Evolutionary conservation across 2,888 invertebrate species (phyloP), one percentile per base, ranked within the genome.

Genomic region (Pollenia griseotomentosa): DNA sequence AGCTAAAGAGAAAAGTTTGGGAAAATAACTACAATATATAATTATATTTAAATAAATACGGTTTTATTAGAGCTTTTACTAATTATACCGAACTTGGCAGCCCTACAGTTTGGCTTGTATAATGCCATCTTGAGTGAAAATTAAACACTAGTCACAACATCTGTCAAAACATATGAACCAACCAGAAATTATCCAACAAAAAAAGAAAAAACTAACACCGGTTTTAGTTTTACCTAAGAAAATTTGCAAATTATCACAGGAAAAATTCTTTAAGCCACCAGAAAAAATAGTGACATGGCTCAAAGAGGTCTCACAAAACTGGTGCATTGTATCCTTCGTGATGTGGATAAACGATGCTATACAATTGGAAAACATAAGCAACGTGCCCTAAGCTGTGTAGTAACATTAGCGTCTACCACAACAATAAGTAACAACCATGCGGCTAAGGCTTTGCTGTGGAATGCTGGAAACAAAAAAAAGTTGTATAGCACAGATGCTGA

Each of bases 401-500:
- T 79, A n/a, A 81, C 78, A 42, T 9, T 77, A 33, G 71, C 78
- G 33, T 57, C 66, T 46, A 19, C 74, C 11, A n/a, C 51, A 51
- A 44, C 79, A 61, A 68, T 78, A 57, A 40, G 9, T 11, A 63
- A 71, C 44, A 80, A 77, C 57, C 88, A 88, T 88, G 85, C 70
- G 82, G 83, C 82, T 12, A 80, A 65, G 19, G 23, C 73, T 4
- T 12, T 81, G 2, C 19, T 70, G 44, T 87, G 74, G 70, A 74
- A 85, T 42, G 40, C 65, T 44, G 65, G 63, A 19, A 16, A 57
- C 9, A 59, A 88, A 59, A 61, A 80, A 23, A 5, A 55, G 33
- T 14, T 84, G 66, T 90, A 89, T 68, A 90, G 89, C 66, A 84
- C 88, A 84, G 90, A 86, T 19, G 46, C 53, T 19, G 88, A 90